Percentiles rank a stretch among this genome's conserved stretches.
Evolutionary conservation across 2,888 invertebrate species (phyloP).

Genomic region (Temnothorax ravouxi): DNA sequence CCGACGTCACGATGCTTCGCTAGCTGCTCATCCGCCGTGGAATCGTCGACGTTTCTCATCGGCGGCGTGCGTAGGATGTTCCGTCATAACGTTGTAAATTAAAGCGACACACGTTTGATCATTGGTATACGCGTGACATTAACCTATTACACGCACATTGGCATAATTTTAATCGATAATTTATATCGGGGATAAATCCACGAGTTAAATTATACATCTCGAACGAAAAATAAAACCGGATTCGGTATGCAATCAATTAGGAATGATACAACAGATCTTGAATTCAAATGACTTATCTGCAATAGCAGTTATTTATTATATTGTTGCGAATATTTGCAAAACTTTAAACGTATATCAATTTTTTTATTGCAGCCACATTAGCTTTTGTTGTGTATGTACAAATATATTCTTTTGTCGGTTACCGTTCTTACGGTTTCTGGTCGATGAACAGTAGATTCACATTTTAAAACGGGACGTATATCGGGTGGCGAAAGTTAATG

Average conservation of each 20-base stretch:
- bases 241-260: background rate
- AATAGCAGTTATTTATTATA: background rate
- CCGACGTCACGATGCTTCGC: slow-evolving; percentile 80
- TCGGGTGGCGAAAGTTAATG: slow-evolving; percentile 81
- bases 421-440: slow-evolving; percentile 37
- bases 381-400: background rate
- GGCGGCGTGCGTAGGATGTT: slow-evolving; percentile 24
- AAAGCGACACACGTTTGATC: slow-evolving; percentile 21
- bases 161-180: slow-evolving; percentile 24
- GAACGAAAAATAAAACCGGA: background rate
- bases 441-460: slow-evolving; percentile 58
- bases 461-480: slow-evolving; percentile 69
- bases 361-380: background rate
- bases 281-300: background rate
- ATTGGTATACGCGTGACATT: slow-evolving; percentile 5
- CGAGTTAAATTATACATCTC: background rate
- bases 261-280: background rate
- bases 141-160: background rate
- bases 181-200: slow-evolving; percentile 6
- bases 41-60: slow-evolving; percentile 60
- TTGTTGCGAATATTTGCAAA: background rate
- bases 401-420: slow-evolving; percentile 2
- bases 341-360: background rate
- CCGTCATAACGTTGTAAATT: slow-evolving; percentile 45
- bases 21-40: slow-evolving; percentile 66